Conservation (phyloP, 2,888 invertebrate species). For the Anoncus sp. region DNA sequence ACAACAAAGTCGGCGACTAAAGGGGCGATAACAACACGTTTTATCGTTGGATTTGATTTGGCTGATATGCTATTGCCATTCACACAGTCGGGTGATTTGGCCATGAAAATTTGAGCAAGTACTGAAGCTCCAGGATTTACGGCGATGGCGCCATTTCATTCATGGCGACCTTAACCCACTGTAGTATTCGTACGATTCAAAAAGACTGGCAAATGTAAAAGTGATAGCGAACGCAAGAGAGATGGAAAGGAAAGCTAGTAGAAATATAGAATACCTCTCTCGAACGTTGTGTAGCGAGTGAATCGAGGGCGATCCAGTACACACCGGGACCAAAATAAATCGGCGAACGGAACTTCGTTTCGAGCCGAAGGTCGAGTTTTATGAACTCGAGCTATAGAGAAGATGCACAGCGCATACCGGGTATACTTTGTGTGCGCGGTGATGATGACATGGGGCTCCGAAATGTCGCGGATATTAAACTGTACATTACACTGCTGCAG, state of each 20-base stretch:
- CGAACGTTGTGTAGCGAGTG: conserved; percentile 28
- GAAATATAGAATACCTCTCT: conserved; percentile 36
- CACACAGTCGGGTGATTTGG: background rate
- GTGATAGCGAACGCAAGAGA: background rate
- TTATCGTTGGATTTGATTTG: background rate
- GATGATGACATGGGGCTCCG: conserved; percentile 26
- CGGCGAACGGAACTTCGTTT: conserved; percentile 38
- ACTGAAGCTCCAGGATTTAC: background rate
- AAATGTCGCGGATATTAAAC: conserved; percentile 35
- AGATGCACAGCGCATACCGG: background rate
- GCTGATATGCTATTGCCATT: background rate
- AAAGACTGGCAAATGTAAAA: background rate
- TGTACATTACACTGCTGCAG: background rate
- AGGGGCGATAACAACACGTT: background rate
- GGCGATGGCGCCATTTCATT: conserved; percentile 38
- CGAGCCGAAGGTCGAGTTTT: conserved; percentile 57
- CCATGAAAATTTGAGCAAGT: conserved; percentile 1
- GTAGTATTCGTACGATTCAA: conserved; percentile 4
- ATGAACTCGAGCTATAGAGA: conserved; percentile 43
- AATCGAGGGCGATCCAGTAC: conserved; percentile 34
- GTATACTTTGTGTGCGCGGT: conserved; percentile 20
- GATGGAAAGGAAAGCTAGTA: conserved; percentile 1
- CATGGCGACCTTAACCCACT: conserved; percentile 21
- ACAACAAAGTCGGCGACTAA: background rate
- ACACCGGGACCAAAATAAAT: conserved; percentile 54